Conservation (phyloP, 2,888 invertebrate genomes). For the Lochmaea capreae region DNA sequence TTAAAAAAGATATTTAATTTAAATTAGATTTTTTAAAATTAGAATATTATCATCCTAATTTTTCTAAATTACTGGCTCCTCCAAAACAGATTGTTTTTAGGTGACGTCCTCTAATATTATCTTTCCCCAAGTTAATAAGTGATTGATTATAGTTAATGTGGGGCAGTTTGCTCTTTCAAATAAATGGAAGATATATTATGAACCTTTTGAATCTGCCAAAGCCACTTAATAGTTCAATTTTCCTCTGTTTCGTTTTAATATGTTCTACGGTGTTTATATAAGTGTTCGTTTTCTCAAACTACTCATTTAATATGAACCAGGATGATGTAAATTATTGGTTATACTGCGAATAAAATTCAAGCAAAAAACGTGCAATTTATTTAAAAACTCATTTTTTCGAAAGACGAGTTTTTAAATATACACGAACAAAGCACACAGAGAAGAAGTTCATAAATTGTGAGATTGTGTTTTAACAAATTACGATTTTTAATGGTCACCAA, state of each 20-base stretch:
- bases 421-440: background rate
- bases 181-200: constrained; percentile 14
- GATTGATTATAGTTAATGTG: constrained; percentile 30
- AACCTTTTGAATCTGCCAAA: constrained; percentile 21
- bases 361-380: constrained; percentile 6
- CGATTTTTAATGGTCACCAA: too few species aligned
- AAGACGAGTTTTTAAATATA: background rate
- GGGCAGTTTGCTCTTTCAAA: constrained; percentile 22
- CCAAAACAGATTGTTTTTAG: constrained; percentile 9
- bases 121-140: constrained; percentile 19
- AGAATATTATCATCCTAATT: constrained; percentile 15
- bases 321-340: constrained; percentile 22
- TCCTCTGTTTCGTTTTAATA: constrained; percentile 23
- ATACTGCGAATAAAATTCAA: background rate
- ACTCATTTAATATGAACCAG: constrained; percentile 21
- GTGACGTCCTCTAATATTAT: constrained; percentile 7
- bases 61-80: constrained; percentile 5
- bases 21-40: background rate
- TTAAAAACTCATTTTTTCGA: background rate
- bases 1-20: background rate
- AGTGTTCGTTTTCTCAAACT: constrained; percentile 24
- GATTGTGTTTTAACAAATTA: too few species aligned
- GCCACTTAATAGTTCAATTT: constrained; percentile 33
- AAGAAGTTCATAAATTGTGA: too few species aligned
- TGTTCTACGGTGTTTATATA: constrained; percentile 29